phyloP scores from a whole-genome alignment of 1,140 invertebrate species.

The Cataglyphis hispanica region DNA sequence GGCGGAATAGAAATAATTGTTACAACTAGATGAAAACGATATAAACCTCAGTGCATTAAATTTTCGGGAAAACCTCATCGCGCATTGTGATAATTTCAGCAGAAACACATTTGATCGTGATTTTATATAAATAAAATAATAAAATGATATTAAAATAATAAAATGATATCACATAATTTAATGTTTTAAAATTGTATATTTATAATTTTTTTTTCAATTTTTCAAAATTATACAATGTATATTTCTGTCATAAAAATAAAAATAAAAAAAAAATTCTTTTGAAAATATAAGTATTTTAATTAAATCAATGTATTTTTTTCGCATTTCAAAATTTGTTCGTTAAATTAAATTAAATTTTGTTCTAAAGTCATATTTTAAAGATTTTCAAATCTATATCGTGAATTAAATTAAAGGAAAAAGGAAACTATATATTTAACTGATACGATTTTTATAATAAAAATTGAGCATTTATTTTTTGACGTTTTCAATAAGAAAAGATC shows the following conservation, averaged over 20 bases:
- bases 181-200: too few relatives aligned
- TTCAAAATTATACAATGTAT: too few relatives aligned
- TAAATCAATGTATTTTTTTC: too few relatives aligned
- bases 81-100: neutral
- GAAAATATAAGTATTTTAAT: too few relatives aligned
- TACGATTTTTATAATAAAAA: slow-evolving; percentile 24
- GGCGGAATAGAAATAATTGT: neutral
- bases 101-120: neutral
- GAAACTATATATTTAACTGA: neutral
- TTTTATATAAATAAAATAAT: slow-evolving; percentile 6
- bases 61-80: neutral
- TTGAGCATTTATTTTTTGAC: neutral
- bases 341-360: too few relatives aligned
- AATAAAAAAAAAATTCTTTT: too few relatives aligned
- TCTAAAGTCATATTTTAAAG: neutral
- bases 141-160: neutral
- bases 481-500: slow-evolving; percentile 32
- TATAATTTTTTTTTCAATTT: too few relatives aligned
- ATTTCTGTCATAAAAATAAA: too few relatives aligned
- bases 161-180: neutral
- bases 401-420: too few relatives aligned
- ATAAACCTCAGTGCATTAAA: neutral
- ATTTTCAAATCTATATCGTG: neutral
- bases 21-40: slow-evolving; percentile 23
- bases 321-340: too few relatives aligned